phyloP scores from a whole-genome alignment of 2,797 vertebrate genomes.

The Manis crassicaudata region DNA sequence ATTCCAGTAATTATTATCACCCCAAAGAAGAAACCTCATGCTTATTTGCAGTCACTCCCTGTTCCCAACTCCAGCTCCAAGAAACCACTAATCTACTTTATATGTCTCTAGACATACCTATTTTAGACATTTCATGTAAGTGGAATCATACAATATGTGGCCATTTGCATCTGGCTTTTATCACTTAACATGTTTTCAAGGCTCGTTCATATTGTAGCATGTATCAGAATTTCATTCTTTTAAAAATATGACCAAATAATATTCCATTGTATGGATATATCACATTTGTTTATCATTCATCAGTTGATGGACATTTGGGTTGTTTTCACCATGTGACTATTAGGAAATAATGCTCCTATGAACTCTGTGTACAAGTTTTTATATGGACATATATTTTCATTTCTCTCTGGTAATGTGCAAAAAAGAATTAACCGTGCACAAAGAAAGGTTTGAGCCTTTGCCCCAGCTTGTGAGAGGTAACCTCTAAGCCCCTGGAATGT shows the following conservation, averaged over 20 bases:
- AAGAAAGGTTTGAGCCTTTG: slow-evolving; percentile 55
- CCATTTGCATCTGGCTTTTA: background rate
- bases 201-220: background rate
- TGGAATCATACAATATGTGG: background rate
- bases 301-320: background rate
- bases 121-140: slow-evolving; percentile 6
- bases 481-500: slow-evolving; percentile 1
- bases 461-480: background rate
- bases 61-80: background rate
- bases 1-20: slow-evolving; percentile 30
- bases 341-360: slow-evolving; percentile 50
- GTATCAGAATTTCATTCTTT: slow-evolving; percentile 47
- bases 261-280: background rate
- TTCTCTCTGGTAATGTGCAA: slow-evolving; percentile 33
- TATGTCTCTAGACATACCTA: background rate
- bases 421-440: slow-evolving; percentile 49
- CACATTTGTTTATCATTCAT: background rate
- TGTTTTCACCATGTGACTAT: slow-evolving; percentile 32
- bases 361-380: slow-evolving; percentile 5
- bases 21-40: background rate
- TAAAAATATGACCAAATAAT: slow-evolving; percentile 4
- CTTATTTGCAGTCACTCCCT: background rate
- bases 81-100: background rate
- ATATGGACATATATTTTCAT: slow-evolving; percentile 44
- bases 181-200: slow-evolving; percentile 21